Base-by-base conservation (phyloP, 2,888 invertebrate genomes). In the Leptinotarsa tumamoca region DNA sequence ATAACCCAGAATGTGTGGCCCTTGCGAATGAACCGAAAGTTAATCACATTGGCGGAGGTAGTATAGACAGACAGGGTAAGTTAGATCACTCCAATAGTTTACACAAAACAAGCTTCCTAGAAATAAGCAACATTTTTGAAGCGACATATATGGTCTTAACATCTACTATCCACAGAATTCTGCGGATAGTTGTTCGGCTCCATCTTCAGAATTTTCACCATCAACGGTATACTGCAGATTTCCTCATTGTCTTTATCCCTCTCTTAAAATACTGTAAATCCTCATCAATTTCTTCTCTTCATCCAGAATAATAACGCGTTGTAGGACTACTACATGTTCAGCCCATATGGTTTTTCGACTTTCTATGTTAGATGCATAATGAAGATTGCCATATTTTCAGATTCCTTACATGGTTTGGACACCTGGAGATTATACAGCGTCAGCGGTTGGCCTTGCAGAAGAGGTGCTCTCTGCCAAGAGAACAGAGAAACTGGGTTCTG, bases 401-500 rank as follows among this genome's bases (percentile, higher is more conserved):
- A 81, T 66, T 78, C 71, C 61, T 18, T 73, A 33, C 81, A 85
- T 67, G 84, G 85, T 7, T 78, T 87, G 75, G 87, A 88, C 67
- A 87, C 87, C 4, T 95, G 94, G 93, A 91, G 92, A 51, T 93
- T 93, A 80, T 95, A 94, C 88, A 94, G 96, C 0, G 96, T 96
- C 2, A 94, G 94, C 17, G 96, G 96, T 33, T 93, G 93, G 86
- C 95, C 95, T 0, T 96, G 96, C 81, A 91, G 93, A 52, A 87
- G 90, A 4, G 95, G 94, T 2, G 88, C 89, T 0, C 86, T 87
- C 10, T 96, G 96, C 82, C 92, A 92, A 43, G 93, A 93, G 87
- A 95, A 96, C 86, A 88, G 90, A 4, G 90, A 95, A 15, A 93
- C 93, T 0, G 95, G 95, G 0, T 95, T 96, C 84, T 96, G 95